phyloP scores from a whole-genome alignment of 2,888 invertebrate species.

The Apoda limacodes region DNA sequence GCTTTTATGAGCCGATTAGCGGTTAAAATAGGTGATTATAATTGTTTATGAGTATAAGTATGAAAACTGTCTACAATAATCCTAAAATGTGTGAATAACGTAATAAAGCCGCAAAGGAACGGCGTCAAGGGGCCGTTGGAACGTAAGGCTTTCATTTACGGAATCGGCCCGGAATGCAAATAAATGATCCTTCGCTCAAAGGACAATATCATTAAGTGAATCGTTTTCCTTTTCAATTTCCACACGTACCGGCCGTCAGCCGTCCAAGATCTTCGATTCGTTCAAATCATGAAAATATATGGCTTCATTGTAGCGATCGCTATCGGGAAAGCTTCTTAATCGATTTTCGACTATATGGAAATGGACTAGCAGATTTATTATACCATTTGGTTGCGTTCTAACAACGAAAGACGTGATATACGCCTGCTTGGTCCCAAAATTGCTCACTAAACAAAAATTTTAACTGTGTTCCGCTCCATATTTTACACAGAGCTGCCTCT shows the following conservation, averaged over 20 bases:
- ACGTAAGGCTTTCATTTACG: no score
- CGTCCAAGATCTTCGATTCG: constrained; percentile 59
- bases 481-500: constrained; percentile 41
- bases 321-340: constrained; percentile 67
- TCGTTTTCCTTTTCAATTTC: constrained; percentile 60
- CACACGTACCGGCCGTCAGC: constrained; percentile 60
- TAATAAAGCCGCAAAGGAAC: no score
- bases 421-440: constrained; percentile 45
- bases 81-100: no score
- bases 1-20: constrained; percentile 17
- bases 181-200: constrained; percentile 32
- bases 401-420: constrained; percentile 54
- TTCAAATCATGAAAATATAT: constrained; percentile 69
- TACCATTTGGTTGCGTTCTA: constrained; percentile 55
- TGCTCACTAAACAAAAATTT: constrained; percentile 60
- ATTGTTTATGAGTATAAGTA: no score
- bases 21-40: constrained; percentile 15
- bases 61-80: no score
- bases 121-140: no score
- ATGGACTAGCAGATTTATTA: constrained; percentile 66
- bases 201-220: constrained; percentile 48
- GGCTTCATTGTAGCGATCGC: constrained; percentile 64
- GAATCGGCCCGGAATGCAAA: no score
- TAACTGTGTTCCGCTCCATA: constrained; percentile 48
- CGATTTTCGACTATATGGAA: constrained; percentile 69